Base-by-base conservation (phyloP, 2,797 vertebrate genomes). In the Myotis vivesi region DNA sequence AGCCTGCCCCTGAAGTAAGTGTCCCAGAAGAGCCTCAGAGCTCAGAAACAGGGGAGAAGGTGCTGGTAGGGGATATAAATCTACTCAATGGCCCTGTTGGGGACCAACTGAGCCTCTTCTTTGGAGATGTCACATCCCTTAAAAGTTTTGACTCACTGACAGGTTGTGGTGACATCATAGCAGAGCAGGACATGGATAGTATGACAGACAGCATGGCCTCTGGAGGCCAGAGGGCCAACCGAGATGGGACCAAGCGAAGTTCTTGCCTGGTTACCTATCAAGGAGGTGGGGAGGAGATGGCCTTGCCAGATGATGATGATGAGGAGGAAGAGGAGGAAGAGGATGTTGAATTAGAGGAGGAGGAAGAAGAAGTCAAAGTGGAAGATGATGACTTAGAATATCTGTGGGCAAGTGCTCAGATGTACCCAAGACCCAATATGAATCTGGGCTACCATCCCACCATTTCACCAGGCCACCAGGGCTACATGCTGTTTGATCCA, bases 71-170 rank as follows among this genome's bases (percentile, higher is more conserved):
- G 59, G 98, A 97, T 38, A 85, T 98, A 0, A 98, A 99, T 91
- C 84, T 36, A 90, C 97, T 98, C 0, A 98, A 97, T 33, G 95
- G 97, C 0, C 98, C 98, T 87, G 98, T 97, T 0, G 99, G 99
- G 49, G 99, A 99, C 95, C 99, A 99, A 62, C 97, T 99, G 8
- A 99, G 98, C 98, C 96, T 98, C 93, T 96, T 98, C 33, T 97
- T 99, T 87, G 99, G 98, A 25, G 99, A 99, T 0, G 99, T 99
- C 19, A 98, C 99, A 0, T 99, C 99, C 6, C 97, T 99, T 44
- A 99, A 99, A 98, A 99, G 99, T 97, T 99, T 99, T 1, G 99
- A 99, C 93, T 99, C 99, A 0, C 98, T 99, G 93, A 99, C 99
- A 0, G 99, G 99, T 4, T 99, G 99, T 1, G 99, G 99, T 10